Conservation (phyloP, 2,113 vertebrate species). For the Circaetus gallicus region DNA sequence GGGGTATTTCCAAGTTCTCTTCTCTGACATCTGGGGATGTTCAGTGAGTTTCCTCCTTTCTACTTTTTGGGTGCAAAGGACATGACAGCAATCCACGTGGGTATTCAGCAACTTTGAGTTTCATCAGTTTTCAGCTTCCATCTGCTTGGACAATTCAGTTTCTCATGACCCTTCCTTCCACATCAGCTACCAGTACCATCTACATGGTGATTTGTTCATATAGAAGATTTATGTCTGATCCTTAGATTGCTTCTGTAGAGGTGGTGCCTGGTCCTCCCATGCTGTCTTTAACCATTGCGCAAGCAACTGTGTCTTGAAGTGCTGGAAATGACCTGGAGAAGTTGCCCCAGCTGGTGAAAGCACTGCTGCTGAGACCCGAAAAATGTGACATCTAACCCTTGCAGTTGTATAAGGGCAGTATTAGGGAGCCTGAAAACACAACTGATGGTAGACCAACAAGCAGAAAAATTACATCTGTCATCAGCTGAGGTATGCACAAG, state of each 20-base stretch:
- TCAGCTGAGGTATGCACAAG: neutral
- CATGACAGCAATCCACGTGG: neutral
- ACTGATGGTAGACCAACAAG: neutral
- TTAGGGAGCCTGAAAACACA: neutral
- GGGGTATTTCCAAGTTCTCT: neutral
- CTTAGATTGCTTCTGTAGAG: neutral
- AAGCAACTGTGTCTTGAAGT: neutral
- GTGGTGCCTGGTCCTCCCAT: neutral
- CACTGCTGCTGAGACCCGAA: neutral
- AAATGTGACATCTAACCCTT: neutral
- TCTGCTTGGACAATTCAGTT: neutral
- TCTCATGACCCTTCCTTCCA: neutral
- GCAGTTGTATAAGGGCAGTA: neutral
- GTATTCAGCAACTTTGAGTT: neutral
- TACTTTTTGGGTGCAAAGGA: neutral
- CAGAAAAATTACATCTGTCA: neutral
- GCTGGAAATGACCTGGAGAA: neutral
- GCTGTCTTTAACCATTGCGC: neutral
- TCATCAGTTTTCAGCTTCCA: neutral
- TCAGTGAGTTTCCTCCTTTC: neutral
- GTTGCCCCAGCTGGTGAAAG: neutral
- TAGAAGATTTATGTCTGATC: neutral
- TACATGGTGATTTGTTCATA: neutral
- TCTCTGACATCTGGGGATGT: neutral
- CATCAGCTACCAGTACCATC: neutral